Conservation (phyloP, 2,888 invertebrate species). For the Yponomeuta evonymella region DNA sequence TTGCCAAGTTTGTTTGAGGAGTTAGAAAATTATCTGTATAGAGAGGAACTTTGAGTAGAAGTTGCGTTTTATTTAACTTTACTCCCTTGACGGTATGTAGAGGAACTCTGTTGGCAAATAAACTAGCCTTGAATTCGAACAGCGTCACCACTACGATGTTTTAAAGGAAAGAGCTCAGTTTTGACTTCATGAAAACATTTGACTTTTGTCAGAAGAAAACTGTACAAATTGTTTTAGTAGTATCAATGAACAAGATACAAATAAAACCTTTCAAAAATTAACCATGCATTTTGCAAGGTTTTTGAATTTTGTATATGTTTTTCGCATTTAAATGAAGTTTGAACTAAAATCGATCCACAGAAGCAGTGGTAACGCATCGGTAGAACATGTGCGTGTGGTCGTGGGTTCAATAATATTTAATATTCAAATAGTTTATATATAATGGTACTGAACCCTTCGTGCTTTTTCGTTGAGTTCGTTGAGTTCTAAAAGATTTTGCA, state of each 20-base stretch:
- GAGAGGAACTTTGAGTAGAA: neutral
- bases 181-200: neutral
- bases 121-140: neutral
- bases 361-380: too few relatives aligned
- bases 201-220: neutral
- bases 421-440: too few relatives aligned
- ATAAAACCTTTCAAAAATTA: too few relatives aligned
- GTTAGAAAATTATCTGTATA: constrained; percentile 11
- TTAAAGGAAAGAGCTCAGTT: neutral
- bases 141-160: neutral
- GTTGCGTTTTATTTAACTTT: constrained; percentile 4
- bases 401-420: too few relatives aligned
- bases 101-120: neutral
- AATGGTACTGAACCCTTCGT: too few relatives aligned
- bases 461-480: too few relatives aligned
- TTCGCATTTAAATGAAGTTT: too few relatives aligned
- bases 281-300: too few relatives aligned
- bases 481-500: too few relatives aligned
- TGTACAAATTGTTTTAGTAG: neutral
- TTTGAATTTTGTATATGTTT: too few relatives aligned
- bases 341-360: too few relatives aligned
- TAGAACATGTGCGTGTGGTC: too few relatives aligned
- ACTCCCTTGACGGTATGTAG: neutral
- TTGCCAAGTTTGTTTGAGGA: constrained; percentile 34
- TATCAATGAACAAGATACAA: neutral